Evolutionary conservation across 2,888 invertebrate species (phyloP).

Genomic region (Gastrophysa polygoni): DNA sequence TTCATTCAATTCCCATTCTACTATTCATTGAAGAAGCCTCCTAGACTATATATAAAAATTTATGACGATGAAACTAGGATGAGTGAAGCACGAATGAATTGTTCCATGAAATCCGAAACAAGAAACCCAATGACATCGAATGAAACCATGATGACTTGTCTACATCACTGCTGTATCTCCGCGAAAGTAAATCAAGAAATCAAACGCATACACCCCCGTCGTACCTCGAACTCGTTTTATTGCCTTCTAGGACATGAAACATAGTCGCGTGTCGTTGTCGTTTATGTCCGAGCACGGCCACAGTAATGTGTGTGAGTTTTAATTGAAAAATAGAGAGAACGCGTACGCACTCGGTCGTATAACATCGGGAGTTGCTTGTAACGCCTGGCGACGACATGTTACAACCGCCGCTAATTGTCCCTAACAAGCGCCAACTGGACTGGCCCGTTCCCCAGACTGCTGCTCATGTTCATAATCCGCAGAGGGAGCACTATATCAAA

Average conservation of each 20-base stretch:
- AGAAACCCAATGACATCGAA: too few relatives aligned
- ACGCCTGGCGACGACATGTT: constrained; percentile 49
- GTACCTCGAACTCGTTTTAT: constrained; percentile 25
- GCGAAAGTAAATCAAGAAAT: neutral
- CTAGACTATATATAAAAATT: too few relatives aligned
- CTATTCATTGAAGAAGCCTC: too few relatives aligned
- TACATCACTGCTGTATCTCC: neutral
- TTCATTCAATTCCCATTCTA: too few relatives aligned
- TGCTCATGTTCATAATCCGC: constrained; percentile 37
- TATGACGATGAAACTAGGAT: too few relatives aligned
- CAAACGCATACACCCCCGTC: constrained; percentile 17
- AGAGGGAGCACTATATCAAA: neutral
- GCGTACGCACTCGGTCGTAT: constrained; percentile 41
- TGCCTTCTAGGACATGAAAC: constrained; percentile 27
- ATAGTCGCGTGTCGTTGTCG: constrained; percentile 35
- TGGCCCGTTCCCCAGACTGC: constrained; percentile 39
- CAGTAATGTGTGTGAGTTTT: constrained; percentile 37
- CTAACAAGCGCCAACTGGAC: constrained; percentile 45
- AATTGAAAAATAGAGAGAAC: constrained; percentile 34
- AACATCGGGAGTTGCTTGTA: constrained; percentile 50
- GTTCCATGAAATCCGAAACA: too few relatives aligned
- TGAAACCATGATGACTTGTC: neutral
- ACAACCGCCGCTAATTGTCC: constrained; percentile 47
- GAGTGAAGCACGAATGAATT: too few relatives aligned
- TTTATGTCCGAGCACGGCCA: constrained; percentile 34